Conservation (phyloP, 2,113 vertebrate genomes). For the Calonectris borealis region DNA sequence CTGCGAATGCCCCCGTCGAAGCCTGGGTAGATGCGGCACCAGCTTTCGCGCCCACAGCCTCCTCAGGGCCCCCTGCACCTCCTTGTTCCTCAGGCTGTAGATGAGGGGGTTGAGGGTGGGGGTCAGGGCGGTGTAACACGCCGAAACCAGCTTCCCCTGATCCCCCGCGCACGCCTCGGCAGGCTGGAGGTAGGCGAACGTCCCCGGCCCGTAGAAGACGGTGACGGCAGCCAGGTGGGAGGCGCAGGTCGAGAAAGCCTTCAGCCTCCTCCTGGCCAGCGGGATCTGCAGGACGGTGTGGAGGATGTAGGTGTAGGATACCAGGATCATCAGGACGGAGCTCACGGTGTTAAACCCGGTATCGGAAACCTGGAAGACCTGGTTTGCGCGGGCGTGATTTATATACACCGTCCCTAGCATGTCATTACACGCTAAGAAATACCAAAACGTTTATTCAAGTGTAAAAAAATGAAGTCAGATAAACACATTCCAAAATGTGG, state of each 20-base stretch:
- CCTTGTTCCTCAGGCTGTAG: conserved; percentile 34
- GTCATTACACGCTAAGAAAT: accelerated
- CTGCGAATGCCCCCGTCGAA: background rate
- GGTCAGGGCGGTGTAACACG: background rate
- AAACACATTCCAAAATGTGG: background rate
- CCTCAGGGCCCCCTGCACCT: background rate
- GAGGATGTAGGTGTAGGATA: conserved; percentile 48
- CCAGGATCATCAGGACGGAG: conserved; percentile 34
- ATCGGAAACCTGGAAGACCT: background rate
- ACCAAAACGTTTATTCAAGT: background rate
- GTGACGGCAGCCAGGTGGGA: background rate
- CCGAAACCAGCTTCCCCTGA: background rate
- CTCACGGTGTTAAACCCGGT: background rate
- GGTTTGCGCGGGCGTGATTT: background rate
- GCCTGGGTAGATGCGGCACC: background rate
- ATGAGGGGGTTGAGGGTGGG: conserved; percentile 40
- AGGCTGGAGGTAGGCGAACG: background rate
- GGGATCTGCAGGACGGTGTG: background rate
- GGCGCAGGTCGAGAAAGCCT: background rate
- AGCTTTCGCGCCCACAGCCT: background rate
- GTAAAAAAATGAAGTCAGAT: background rate
- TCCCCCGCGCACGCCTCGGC: background rate
- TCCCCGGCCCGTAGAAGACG: background rate
- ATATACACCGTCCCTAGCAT: too few species aligned
- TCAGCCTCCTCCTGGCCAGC: background rate